phyloP scores from a whole-genome alignment of 2,113 vertebrate species.

The Bambusicola thoracicus region DNA sequence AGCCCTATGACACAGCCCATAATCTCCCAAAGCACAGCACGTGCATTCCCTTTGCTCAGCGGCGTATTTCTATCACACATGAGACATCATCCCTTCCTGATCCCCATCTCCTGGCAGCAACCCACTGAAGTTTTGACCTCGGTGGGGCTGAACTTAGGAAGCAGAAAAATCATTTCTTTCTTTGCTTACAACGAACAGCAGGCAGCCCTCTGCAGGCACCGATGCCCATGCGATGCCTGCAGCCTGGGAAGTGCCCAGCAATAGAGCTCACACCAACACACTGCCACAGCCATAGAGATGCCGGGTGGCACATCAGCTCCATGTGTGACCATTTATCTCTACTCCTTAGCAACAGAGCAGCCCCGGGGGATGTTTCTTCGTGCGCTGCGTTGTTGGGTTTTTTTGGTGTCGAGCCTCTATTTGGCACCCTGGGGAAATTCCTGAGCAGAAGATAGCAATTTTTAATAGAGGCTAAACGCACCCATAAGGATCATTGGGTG shows the following conservation, averaged over 20 bases:
- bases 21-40: background rate
- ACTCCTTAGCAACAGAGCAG: slow-evolving; percentile 45
- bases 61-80: background rate
- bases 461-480: slow-evolving; percentile 35
- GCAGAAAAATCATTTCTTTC: background rate
- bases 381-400: background rate
- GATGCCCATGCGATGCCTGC: accelerated
- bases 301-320: background rate
- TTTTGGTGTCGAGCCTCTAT: background rate
- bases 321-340: background rate
- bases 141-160: background rate
- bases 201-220: accelerated
- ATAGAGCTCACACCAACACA: background rate
- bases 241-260: background rate
- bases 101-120: background rate
- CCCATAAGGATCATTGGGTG: too few relatives aligned
- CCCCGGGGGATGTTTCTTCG: background rate
- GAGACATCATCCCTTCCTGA: background rate
- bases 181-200: background rate
- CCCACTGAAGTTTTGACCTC: background rate
- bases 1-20: accelerated
- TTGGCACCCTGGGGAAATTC: slow-evolving; percentile 38
- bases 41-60: background rate
- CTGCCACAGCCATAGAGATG: background rate
- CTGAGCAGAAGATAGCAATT: slow-evolving; percentile 20